Evolutionary conservation across 2,113 vertebrate genomes (phyloP), one percentile per base, ranked within the genome.

Genomic region (Malaclemys terrapin): DNA sequence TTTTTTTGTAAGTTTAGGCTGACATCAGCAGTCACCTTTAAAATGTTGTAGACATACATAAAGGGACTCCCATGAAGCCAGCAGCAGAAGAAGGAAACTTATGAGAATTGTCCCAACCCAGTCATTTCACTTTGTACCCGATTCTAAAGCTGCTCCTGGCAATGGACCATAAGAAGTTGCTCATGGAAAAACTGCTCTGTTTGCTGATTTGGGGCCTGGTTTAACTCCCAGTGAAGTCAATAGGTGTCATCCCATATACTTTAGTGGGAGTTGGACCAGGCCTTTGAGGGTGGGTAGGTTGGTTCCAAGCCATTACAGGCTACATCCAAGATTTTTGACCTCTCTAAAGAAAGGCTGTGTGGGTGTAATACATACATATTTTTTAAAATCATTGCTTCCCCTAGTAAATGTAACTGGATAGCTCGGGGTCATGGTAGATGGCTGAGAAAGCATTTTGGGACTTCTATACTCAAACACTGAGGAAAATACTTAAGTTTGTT

Each of bases 361-460:
- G n/a, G 10, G 19, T 72, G 31, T 69, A 35, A 69, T n/a, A 59
- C 1, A 29, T 59, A 59, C 20, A 57, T 57, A 27, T 88, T 12
- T 25, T 84, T 87, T 72, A 84, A 57, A n/a, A 53, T 88, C 84
- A 16, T 17, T 96, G n/a, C 11, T 84, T 91, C 75, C 91, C 79
- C 87, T 69, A 76, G 9, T 80, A 29, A 85, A 89, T 2, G 19
- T 90, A 85, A 82, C 79, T 2, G 35, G 4, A 17, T 54, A 79
- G 27, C 87, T 42, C 89, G 89, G 4, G 92, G 89, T 6, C 83
- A 4, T 24, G 62, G 16, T 69, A 90, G 90, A 54, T 49, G 54
- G 10, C 13, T 78, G 52, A 86, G 52, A 59, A 7, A 76, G 80
- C 56, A 25, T 25, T 1, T 84, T 76, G 20, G 20, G 38, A 45